Conservation (phyloP, 2,797 vertebrate genomes). For the Pseudomugil tenellus region DNA sequence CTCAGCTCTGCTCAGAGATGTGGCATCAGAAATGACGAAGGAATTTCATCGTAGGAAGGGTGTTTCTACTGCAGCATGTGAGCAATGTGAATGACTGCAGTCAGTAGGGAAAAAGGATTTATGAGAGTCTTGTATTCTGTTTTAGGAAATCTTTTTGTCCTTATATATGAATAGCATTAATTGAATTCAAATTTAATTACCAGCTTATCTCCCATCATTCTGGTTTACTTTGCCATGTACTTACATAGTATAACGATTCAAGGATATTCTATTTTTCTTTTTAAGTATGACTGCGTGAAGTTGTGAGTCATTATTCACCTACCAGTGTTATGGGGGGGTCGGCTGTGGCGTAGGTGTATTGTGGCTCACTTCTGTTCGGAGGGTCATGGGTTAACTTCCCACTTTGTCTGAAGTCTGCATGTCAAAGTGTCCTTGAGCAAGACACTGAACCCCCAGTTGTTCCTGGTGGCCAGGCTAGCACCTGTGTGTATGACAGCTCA, state of each 20-base stretch:
- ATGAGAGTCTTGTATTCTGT: background rate
- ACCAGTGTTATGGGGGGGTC: too few relatives aligned
- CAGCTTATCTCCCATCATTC: slow-evolving; percentile 19
- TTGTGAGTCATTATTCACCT: too few relatives aligned
- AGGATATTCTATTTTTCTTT: too few relatives aligned
- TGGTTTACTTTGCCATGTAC: background rate
- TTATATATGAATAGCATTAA: background rate
- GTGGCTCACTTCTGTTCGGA: too few relatives aligned
- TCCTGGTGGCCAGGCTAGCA: too few relatives aligned
- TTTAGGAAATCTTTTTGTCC: background rate
- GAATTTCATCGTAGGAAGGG: background rate
- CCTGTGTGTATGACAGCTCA: too few relatives aligned
- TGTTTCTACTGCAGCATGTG: slow-evolving; percentile 25
- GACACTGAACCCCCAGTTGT: too few relatives aligned
- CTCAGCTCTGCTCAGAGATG: slow-evolving; percentile 26
- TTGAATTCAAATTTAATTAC: slow-evolving; percentile 10
- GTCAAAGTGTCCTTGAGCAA: too few relatives aligned
- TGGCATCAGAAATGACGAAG: slow-evolving; percentile 18
- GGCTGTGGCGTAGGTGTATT: too few relatives aligned
- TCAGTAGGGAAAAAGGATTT: slow-evolving; percentile 11
- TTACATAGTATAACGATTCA: background rate
- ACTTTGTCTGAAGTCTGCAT: too few relatives aligned
- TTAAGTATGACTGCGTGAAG: too few relatives aligned
- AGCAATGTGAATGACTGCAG: slow-evolving; percentile 14
- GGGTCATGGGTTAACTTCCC: too few relatives aligned